Base-by-base conservation (phyloP, 2,113 vertebrate species). In the Lonchura striata region DNA sequence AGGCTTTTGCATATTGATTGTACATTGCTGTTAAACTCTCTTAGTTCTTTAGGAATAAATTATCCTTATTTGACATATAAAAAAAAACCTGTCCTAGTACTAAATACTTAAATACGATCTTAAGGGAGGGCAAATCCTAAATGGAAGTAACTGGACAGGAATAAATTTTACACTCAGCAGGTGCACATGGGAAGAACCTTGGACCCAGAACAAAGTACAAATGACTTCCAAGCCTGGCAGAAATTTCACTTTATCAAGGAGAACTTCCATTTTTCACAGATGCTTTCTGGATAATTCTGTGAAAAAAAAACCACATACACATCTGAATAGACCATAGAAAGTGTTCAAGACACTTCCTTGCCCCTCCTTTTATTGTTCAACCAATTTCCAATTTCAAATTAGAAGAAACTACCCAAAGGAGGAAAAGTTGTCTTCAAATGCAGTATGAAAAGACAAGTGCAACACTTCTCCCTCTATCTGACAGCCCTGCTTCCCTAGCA, bases 21-120 rank as follows among this genome's bases (percentile, higher is more conserved):
- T 71, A 79, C 76, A 86, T 87, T 95, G 94, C 94, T 90, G 87
- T 88, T 93, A 87, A 91, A 74, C 61, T 65, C 47, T 96, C 77
- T 85, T 88, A 72, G 92, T 97, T 93, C 95, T 90, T 86, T 93
- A 97, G 97, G 98, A 97, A 95, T 96, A 97, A 97, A 93, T 96
- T 64, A 97, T 97, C 96, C 75, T 80, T 87, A 94, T 91, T 95
- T 89, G 94, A 91, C 81, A 92, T 94, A 96, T 92, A 96, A 95
- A 86, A 96, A 92, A 96, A 95, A 86, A 96, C 95, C 86, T 91
- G 75, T 78, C 96, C 86, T 86, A 92, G 69, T 95, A 96, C 96
- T 97, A 97, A 97, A 96, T 95, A 86, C 81, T 63, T n/a, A n/a
- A n/a, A n/a, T n/a, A n/a, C n/a, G 91, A 93, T 95, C 97, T 94